phyloP scores from a whole-genome alignment of 2,113 vertebrate species.

The Pyxicephalus adspersus region DNA sequence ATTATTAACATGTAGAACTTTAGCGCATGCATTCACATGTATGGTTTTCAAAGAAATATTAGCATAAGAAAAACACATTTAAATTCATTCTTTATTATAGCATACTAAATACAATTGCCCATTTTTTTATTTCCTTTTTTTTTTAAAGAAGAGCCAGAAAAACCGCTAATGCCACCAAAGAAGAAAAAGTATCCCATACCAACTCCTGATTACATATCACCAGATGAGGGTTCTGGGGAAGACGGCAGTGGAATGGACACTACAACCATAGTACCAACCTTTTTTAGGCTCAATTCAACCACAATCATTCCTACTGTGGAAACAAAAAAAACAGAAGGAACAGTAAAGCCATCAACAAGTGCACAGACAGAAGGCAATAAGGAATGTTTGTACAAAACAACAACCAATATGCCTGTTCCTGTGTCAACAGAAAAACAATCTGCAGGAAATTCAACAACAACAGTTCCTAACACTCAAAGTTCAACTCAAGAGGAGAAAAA shows the following conservation, averaged over 20 bases:
- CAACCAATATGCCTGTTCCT: not conserved
- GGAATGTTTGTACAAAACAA: conserved; percentile 6
- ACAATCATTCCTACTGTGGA: not conserved
- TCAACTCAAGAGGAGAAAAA: conserved; percentile 7
- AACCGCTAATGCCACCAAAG: conserved; percentile 42
- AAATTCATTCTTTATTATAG: too few species aligned
- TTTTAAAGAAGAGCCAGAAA: conserved; percentile 20
- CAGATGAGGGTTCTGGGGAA: conserved; percentile 46
- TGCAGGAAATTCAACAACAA: conserved; percentile 10
- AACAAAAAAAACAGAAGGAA: conserved; percentile 3
- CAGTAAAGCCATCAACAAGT: not conserved
- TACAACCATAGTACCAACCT: conserved; percentile 7
- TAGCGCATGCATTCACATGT: too few species aligned
- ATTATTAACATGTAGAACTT: not conserved
- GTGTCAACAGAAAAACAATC: not conserved
- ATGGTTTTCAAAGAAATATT: too few species aligned
- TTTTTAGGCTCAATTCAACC: not conserved
- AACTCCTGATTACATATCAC: conserved; percentile 24
- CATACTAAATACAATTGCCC: not conserved
- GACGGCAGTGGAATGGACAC: conserved; percentile 50
- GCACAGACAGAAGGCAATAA: not conserved
- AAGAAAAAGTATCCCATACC: not conserved
- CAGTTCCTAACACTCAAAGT: not conserved
- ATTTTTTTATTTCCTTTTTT: not conserved
- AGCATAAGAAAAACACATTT: too few species aligned